phyloP scores from a whole-genome alignment of 1,140 invertebrate species.

The Chironomus striatipennis region DNA sequence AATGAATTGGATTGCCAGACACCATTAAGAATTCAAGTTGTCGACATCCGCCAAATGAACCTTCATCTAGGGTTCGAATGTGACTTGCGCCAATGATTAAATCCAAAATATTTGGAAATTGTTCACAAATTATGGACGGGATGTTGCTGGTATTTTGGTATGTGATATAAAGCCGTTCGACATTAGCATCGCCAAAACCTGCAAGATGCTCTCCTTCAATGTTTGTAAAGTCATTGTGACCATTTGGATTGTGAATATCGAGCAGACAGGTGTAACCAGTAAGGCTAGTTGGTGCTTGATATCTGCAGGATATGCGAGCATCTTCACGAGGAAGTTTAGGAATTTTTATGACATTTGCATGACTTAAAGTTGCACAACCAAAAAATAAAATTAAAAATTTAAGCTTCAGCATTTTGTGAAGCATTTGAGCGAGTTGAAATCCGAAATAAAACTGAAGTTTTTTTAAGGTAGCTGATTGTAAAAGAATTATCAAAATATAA shows the following conservation, averaged over 20 bases:
- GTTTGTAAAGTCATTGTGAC: not conserved
- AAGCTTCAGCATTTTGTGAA: no score
- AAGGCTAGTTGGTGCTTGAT: not conserved
- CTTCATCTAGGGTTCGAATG: not conserved
- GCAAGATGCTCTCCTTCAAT: not conserved
- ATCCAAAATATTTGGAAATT: not conserved
- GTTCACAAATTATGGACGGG: not conserved
- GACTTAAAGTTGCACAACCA: no score
- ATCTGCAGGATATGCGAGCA: not conserved
- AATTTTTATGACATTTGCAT: no score
- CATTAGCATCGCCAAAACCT: not conserved
- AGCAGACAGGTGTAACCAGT: not conserved
- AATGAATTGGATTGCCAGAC: not conserved
- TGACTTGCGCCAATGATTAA: not conserved
- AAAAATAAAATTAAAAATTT: no score
- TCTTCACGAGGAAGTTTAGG: no score
- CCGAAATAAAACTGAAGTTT: no score
- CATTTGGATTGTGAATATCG: not conserved
- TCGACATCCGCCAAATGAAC: not conserved
- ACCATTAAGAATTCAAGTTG: not conserved
- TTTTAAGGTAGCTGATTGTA: no score
- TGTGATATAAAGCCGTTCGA: not conserved
- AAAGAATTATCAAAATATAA: no score
- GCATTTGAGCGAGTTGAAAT: no score
- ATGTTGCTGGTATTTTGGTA: not conserved